Evolutionary conservation across 2,113 vertebrate genomes (phyloP).

Genomic region (Rhagologus leucostigma): DNA sequence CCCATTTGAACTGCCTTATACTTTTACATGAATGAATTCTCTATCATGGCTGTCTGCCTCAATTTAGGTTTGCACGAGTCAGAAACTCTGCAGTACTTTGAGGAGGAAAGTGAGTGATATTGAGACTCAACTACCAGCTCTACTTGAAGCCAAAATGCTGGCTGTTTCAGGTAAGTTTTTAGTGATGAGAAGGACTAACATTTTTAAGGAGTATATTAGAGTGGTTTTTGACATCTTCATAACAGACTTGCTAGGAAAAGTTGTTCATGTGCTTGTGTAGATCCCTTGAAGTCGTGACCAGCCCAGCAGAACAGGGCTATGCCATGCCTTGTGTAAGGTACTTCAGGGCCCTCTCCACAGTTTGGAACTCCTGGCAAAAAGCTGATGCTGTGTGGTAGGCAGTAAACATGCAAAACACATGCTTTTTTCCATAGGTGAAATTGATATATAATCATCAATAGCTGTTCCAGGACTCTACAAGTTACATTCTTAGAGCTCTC

Average conservation of each 20-base stretch:
- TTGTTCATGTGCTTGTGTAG: not conserved
- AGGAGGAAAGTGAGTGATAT: constrained; percentile 83
- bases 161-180: constrained; percentile 79
- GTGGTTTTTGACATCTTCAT: not conserved
- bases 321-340: not conserved
- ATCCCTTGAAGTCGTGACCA: not conserved
- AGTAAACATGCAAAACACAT: not conserved
- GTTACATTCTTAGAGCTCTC: not conserved
- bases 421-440: not conserved
- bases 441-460: not conserved
- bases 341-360: not conserved
- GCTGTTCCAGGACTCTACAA: not conserved
- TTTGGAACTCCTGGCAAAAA: not conserved
- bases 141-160: constrained; percentile 86
- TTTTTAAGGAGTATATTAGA: not conserved
- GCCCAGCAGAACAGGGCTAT: accelerated
- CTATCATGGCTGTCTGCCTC: constrained; percentile 33
- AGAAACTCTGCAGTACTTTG: constrained; percentile 82
- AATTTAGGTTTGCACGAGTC: constrained; percentile 81
- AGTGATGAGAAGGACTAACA: not conserved
- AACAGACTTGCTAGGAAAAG: not conserved
- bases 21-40: constrained; percentile 32
- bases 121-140: constrained; percentile 80
- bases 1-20: constrained; percentile 14
- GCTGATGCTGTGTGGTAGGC: not conserved